Conservation (phyloP, 2,113 vertebrate species). For the Brienomyrus longianalis region DNA sequence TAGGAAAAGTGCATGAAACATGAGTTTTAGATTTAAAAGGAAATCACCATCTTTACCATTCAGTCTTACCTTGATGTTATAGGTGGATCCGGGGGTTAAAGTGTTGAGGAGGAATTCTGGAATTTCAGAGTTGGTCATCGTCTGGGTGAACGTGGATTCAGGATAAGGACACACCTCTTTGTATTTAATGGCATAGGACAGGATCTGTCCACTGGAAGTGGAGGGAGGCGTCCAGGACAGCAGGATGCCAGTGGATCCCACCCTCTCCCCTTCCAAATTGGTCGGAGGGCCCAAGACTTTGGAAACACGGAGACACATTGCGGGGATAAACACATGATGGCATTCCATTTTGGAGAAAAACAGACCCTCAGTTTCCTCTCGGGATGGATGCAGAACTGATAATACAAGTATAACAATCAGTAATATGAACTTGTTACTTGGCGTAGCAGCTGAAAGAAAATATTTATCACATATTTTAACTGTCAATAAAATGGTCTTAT, state of each 20-base stretch:
- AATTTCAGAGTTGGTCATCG: constrained; percentile 65
- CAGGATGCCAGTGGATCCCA: constrained; percentile 89
- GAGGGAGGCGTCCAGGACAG: constrained; percentile 76
- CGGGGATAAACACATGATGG: neutral
- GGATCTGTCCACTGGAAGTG: constrained; percentile 63
- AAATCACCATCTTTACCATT: neutral
- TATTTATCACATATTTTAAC: neutral
- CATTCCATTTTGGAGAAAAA: neutral
- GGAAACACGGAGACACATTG: constrained; percentile 8
- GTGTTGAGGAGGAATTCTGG: constrained; percentile 82
- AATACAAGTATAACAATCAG: neutral
- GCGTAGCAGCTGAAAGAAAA: neutral
- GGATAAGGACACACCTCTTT: constrained; percentile 89
- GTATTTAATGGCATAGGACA: constrained; percentile 79
- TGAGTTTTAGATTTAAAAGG: neutral
- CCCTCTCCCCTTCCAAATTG: constrained; percentile 75
- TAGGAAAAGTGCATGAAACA: neutral
- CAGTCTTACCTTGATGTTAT: constrained; percentile 80
- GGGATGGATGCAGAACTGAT: neutral
- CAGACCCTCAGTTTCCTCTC: neutral
- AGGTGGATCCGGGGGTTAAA: constrained; percentile 84
- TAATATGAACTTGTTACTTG: neutral
- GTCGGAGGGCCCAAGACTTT: constrained; percentile 71
- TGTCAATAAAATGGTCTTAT: neutral
- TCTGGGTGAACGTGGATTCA: constrained; percentile 70